A percentile compares a stretch with the other conserved stretches of the same genome.
These are phyloP conservation scores for Neopelma chrysocephalum DNA, from an alignment of 2,797 vertebrate genomes.

Conservation along the genomic window DNA sequence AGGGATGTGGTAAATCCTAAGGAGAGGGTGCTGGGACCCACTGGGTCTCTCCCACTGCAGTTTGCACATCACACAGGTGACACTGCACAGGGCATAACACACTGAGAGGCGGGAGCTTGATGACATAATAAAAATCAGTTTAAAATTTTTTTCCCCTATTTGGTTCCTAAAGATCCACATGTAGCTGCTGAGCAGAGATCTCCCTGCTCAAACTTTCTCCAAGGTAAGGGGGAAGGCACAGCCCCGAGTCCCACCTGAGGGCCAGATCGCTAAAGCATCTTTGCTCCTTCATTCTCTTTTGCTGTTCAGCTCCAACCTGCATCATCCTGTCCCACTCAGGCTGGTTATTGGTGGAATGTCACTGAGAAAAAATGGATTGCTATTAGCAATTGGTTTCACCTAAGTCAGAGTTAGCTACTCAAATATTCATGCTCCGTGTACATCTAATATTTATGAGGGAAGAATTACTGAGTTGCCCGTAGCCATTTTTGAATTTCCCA, in stretches of 20 bases:
- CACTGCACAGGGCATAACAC: not conserved
- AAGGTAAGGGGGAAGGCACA: not conserved
- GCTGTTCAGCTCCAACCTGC: not conserved
- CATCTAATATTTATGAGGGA: constrained; percentile 69
- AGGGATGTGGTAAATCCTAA: rapidly evolving
- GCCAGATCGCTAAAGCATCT: not conserved
- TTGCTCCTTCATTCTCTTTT: not conserved
- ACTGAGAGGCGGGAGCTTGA: rapidly evolving
- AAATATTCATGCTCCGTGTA: constrained; percentile 56
- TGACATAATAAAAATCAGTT: not conserved
- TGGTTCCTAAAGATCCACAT: not conserved
- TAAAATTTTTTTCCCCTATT: not conserved
- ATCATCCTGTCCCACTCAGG: not conserved
- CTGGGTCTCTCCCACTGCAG: not conserved
- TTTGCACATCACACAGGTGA: rapidly evolving
- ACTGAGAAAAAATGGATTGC: constrained; percentile 60
- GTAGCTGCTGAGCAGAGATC: not conserved
- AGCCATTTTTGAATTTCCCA: constrained; percentile 31
- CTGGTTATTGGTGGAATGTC: constrained; percentile 57
- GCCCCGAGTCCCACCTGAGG: not conserved
- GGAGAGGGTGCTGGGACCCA: rapidly evolving
- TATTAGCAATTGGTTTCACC: constrained; percentile 62
- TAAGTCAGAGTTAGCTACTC: constrained; percentile 61
- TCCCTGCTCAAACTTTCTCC: not conserved
- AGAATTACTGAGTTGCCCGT: constrained; percentile 53